Conservation (phyloP, 2,113 vertebrate genomes). For the Labeo catla region DNA sequence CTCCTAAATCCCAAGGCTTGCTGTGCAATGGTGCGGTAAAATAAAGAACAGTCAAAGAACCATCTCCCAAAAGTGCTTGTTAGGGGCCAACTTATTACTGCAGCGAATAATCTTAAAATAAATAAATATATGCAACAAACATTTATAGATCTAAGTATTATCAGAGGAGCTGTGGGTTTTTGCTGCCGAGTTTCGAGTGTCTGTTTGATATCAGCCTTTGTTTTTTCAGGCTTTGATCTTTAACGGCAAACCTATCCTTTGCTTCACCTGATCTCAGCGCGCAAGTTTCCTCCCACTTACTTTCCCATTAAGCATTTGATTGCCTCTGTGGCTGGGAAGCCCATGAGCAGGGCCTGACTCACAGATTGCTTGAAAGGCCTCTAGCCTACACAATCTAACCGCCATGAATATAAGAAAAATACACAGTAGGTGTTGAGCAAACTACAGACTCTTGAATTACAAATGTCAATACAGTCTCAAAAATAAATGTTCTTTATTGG, state of each 20-base stretch:
- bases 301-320: conserved; percentile 55
- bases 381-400: conserved; percentile 15
- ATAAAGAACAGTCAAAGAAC: conserved; percentile 65
- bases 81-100: conserved; percentile 74
- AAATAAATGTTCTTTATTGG: neutral
- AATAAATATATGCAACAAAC: conserved; percentile 64
- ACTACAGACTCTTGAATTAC: neutral
- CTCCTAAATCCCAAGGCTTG: conserved; percentile 75
- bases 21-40: conserved; percentile 76
- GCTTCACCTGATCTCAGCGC: conserved; percentile 56
- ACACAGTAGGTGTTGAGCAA: neutral
- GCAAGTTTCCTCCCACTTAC: conserved; percentile 52
- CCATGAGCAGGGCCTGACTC: conserved; percentile 44
- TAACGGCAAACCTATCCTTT: conserved; percentile 57
- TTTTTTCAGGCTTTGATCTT: conserved; percentile 62
- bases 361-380: conserved; percentile 11
- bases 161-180: conserved; percentile 62
- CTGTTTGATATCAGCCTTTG: conserved; percentile 59
- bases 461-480: neutral
- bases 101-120: conserved; percentile 71
- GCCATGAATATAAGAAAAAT: conserved; percentile 3
- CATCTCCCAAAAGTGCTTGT: conserved; percentile 83
- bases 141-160: conserved; percentile 68
- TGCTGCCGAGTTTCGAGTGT: conserved; percentile 52
- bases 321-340: conserved; percentile 48